Conservation (phyloP, 2,113 vertebrate species). For the Phalacrocorax brasilianus region DNA sequence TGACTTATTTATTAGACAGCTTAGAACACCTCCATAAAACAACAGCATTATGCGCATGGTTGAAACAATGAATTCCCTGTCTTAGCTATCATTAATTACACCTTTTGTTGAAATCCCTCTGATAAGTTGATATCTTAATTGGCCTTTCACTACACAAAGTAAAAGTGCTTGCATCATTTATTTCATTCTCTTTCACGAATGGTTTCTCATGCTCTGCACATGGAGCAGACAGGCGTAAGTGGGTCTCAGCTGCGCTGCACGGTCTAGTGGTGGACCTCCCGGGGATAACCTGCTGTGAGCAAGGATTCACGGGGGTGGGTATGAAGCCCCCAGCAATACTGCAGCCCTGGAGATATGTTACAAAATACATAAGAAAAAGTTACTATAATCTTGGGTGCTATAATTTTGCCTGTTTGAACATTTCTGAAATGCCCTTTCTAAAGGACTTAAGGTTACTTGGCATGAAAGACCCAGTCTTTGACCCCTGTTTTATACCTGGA, state of each 20-base stretch:
- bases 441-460: not conserved
- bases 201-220: accelerated
- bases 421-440: not conserved
- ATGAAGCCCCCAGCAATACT: not conserved
- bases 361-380: not conserved
- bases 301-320: not conserved
- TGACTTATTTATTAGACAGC: slow-evolving; percentile 22
- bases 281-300: not conserved
- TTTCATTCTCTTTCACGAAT: not conserved
- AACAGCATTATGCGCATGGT: slow-evolving; percentile 2
- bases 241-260: not conserved
- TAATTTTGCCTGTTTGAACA: not conserved
- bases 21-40: slow-evolving; percentile 10
- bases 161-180: not conserved
- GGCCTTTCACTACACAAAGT: not conserved
- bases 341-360: not conserved
- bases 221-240: not conserved
- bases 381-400: not conserved
- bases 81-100: slow-evolving; percentile 43
- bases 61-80: slow-evolving; percentile 28
- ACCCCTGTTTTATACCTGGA: not conserved
- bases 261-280: not conserved
- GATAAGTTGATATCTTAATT: not conserved
- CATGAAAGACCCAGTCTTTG: not conserved
- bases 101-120: not conserved